Evolutionary conservation across 2,888 invertebrate genomes (phyloP).

Genomic region (Spilosoma lubricipeda): DNA sequence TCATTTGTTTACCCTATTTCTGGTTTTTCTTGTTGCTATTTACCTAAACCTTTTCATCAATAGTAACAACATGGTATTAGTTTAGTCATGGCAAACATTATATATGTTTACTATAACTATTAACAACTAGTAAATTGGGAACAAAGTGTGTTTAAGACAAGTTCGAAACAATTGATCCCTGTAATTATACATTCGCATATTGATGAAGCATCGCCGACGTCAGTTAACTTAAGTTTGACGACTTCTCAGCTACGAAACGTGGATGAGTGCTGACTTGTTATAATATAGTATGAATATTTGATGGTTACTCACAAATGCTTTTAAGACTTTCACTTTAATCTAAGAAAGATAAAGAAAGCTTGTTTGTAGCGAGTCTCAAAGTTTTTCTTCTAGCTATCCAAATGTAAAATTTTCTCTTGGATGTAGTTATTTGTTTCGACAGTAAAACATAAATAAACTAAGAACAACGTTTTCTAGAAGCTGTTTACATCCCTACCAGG

Average conservation of each 20-base stretch:
- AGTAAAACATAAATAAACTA: not conserved
- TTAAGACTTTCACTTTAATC: not conserved
- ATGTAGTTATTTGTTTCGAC: not conserved
- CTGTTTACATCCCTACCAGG: too few relatives aligned
- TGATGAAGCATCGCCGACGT: slow-evolving; percentile 3
- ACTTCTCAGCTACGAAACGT: not conserved
- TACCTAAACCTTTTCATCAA: not conserved
- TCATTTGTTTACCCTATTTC: not conserved
- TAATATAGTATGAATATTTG: slow-evolving; percentile 2
- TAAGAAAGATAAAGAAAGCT: not conserved
- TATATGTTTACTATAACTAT: too few relatives aligned
- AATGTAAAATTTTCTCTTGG: not conserved
- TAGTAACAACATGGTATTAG: not conserved
- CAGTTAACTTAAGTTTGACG: not conserved
- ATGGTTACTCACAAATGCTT: not conserved
- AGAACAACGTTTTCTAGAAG: too few relatives aligned
- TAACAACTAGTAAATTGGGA: not conserved
- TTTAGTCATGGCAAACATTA: too few relatives aligned
- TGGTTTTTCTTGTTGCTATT: not conserved
- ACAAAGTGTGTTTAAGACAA: not conserved
- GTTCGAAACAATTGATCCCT: slow-evolving; percentile 6
- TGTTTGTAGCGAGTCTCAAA: too few relatives aligned
- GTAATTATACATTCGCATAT: not conserved
- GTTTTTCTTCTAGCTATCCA: not conserved
- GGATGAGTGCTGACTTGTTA: not conserved